Evolutionary conservation across 2,113 vertebrate genomes (phyloP).

Genomic region (Ophthalmolycus amberensis): DNA sequence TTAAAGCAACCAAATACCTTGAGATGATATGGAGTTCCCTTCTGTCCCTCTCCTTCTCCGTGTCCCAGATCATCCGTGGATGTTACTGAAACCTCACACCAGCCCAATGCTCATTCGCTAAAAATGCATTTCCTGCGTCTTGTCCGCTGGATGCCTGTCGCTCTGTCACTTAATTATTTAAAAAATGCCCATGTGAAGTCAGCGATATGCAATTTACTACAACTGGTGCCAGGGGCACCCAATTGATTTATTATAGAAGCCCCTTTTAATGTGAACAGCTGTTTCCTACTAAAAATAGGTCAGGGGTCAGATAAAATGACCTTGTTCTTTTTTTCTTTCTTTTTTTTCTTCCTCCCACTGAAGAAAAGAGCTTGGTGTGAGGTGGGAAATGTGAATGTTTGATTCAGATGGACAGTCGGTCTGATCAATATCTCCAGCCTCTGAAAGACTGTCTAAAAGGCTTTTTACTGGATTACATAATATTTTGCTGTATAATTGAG

Average conservation of each 20-base stretch:
- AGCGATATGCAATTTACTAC: constrained; percentile 79
- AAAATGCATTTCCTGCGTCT: constrained; percentile 75
- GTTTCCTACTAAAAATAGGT: constrained; percentile 81
- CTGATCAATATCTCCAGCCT: not conserved
- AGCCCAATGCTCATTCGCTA: constrained; percentile 41
- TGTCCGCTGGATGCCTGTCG: constrained; percentile 55
- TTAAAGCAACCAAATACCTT: constrained; percentile 9
- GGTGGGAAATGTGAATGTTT: constrained; percentile 27
- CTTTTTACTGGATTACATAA: constrained; percentile 5
- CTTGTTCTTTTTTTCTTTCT: constrained; percentile 58
- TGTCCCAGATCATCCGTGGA: constrained; percentile 5
- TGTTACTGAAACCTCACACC: constrained; percentile 71
- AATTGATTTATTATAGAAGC: constrained; percentile 77
- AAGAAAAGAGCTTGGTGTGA: constrained; percentile 37
- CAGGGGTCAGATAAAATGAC: constrained; percentile 75
- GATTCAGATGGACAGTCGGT: constrained; percentile 21
- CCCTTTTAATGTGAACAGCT: constrained; percentile 79
- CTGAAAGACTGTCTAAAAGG: not conserved
- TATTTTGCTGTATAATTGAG: constrained; percentile 4
- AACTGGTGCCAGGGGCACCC: constrained; percentile 61
- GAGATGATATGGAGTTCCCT: not conserved
- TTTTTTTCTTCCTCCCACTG: constrained; percentile 34
- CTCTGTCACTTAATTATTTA: constrained; percentile 78
- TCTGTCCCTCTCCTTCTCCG: not conserved
- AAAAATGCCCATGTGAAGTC: constrained; percentile 77